Percentiles rank a stretch among this genome's conserved stretches.
Evolutionary conservation across 1,140 invertebrate species (phyloP).

Genomic region (Lamellibrachia luymesi): DNA sequence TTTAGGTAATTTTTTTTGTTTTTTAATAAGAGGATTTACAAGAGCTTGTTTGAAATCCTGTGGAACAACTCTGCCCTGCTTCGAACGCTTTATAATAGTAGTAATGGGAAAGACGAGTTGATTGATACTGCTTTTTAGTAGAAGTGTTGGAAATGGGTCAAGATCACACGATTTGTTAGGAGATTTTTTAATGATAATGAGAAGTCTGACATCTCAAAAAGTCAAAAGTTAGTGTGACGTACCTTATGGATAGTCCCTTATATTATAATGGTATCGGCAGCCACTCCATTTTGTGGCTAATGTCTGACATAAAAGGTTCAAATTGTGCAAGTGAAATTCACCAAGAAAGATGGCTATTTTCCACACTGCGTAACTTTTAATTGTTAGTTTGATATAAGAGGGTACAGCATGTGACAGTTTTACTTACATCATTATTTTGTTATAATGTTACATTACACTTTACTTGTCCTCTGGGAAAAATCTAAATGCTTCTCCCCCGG

Average conservation of each 20-base stretch:
- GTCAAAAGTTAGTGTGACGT: background rate
- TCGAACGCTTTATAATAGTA: no score
- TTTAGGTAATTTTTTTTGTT: no score
- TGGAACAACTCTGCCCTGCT: no score
- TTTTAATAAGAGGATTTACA: no score
- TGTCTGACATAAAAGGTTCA: background rate
- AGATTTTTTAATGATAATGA: no score
- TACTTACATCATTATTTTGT: background rate
- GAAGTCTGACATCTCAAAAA: no score
- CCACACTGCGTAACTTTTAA: background rate
- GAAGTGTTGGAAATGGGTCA: no score
- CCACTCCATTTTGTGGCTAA: conserved; percentile 17
- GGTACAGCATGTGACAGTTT: background rate
- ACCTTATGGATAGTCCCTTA: conserved; percentile 18
- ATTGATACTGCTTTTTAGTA: no score
- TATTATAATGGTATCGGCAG: background rate
- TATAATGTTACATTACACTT: no score
- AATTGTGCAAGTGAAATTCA: background rate
- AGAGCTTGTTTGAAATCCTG: no score
- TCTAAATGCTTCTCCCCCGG: background rate
- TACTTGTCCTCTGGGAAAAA: background rate
- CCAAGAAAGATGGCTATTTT: background rate
- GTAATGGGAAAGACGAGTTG: no score
- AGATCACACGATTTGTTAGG: no score
- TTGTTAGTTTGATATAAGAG: background rate